Evolutionary conservation across 2,888 invertebrate species (phyloP).

Genomic region (Mamestra brassicae): DNA sequence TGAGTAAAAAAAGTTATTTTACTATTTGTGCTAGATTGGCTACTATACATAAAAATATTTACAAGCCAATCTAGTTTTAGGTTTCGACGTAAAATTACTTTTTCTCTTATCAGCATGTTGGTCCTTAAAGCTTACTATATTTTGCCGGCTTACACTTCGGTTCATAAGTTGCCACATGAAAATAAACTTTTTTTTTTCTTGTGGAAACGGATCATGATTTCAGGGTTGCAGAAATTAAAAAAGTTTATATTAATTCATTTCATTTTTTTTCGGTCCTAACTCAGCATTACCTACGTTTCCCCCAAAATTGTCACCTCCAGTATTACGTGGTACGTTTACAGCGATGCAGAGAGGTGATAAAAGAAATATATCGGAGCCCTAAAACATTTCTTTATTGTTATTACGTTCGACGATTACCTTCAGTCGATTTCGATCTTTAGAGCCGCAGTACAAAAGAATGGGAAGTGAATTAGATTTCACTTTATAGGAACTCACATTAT

Average conservation of each 20-base stretch:
- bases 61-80: conserved; percentile 25
- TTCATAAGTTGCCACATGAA: neutral
- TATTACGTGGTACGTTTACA: conserved; percentile 39
- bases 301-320: conserved; percentile 42
- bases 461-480: conserved; percentile 42
- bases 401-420: conserved; percentile 46
- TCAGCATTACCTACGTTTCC: conserved; percentile 22
- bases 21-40: conserved; percentile 16
- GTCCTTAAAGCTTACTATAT: neutral
- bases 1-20: conserved; percentile 13
- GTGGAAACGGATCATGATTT: neutral
- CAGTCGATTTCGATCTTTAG: conserved; percentile 47
- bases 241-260: conserved; percentile 4
- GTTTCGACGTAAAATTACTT: neutral
- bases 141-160: neutral
- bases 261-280: conserved; percentile 23
- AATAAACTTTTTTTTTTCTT: neutral
- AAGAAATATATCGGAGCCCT: conserved; percentile 51
- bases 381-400: conserved; percentile 58
- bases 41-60: conserved; percentile 27
- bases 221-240: neutral
- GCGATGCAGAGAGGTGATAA: conserved; percentile 54
- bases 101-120: conserved; percentile 15
- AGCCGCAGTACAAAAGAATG: conserved; percentile 28
- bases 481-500: conserved; percentile 21